Percentiles rank a stretch among this genome's conserved stretches.
These are phyloP conservation scores for Camponotus pennsylvanicus DNA, from an alignment of 1,140 invertebrate species.

Conservation along the genomic window DNA sequence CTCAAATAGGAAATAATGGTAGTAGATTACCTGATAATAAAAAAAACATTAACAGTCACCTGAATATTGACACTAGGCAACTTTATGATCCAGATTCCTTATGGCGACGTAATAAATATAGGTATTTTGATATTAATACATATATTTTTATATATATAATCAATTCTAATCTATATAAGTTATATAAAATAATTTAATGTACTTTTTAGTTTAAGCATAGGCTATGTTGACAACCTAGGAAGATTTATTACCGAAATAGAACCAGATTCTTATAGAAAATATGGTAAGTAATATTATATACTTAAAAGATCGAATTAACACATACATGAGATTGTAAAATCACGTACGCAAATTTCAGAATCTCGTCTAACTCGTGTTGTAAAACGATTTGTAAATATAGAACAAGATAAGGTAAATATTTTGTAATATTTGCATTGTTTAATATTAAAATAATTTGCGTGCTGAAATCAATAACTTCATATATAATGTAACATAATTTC, in stretches of 20 bases:
- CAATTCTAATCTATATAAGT: neutral
- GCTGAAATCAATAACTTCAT: neutral
- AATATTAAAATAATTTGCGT: neutral
- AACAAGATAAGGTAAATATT: slow-evolving; percentile 90
- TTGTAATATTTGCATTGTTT: slow-evolving; percentile 17
- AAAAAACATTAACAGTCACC: slow-evolving; percentile 87
- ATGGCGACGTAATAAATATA: slow-evolving; percentile 91
- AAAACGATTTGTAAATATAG: slow-evolving; percentile 92
- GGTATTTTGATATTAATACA: slow-evolving; percentile 77
- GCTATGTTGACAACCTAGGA: slow-evolving; percentile 94
- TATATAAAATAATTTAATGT: slow-evolving; percentile 10
- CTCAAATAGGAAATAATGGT: slow-evolving; percentile 89
- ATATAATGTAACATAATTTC: neutral
- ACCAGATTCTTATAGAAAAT: slow-evolving; percentile 92
- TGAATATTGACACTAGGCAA: slow-evolving; percentile 93
- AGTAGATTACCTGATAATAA: slow-evolving; percentile 74
- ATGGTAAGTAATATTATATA: slow-evolving; percentile 77
- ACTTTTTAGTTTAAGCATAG: slow-evolving; percentile 91
- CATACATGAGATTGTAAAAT: slow-evolving; percentile 4
- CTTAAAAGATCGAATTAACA: neutral
- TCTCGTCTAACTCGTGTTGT: slow-evolving; percentile 89
- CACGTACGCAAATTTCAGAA: slow-evolving; percentile 80
- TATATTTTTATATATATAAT: neutral
- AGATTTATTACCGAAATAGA: slow-evolving; percentile 96
- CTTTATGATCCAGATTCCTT: slow-evolving; percentile 94